Conservation (phyloP, 2,113 vertebrate species). For the Pardalotus punctatus region DNA sequence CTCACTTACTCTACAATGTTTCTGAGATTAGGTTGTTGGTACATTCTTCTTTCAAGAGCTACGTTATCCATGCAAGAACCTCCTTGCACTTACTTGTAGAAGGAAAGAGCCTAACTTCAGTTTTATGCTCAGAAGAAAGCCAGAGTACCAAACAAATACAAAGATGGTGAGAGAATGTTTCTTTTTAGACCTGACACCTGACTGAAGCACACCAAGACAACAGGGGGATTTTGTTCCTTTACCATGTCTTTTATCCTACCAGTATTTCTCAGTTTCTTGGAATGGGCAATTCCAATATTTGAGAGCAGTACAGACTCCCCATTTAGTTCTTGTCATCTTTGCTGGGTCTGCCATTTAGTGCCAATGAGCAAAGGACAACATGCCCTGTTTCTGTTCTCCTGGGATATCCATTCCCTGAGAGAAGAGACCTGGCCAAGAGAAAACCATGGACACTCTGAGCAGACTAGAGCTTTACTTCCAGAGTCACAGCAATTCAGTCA, state of each 20-base stretch:
- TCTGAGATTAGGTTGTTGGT: not conserved
- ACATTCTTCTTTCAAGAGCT: not conserved
- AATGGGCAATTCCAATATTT: not conserved
- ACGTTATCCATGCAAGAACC: not conserved
- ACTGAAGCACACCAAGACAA: not conserved
- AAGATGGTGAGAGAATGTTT: not conserved
- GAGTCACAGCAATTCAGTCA: not conserved
- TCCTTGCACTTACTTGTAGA: not conserved
- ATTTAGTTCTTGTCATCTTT: not conserved
- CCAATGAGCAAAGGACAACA: not conserved
- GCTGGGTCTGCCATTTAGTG: not conserved
- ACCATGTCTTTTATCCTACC: not conserved
- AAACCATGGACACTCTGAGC: not conserved
- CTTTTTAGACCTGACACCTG: not conserved
- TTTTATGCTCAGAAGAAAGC: not conserved
- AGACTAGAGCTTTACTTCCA: not conserved
- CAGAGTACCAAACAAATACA: not conserved
- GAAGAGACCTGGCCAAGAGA: not conserved
- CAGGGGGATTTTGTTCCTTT: not conserved
- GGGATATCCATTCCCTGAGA: not conserved
- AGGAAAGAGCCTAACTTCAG: not conserved
- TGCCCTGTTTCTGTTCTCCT: not conserved
- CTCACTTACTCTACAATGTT: not conserved
- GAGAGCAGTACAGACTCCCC: not conserved
- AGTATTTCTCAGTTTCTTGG: not conserved